These are phyloP conservation scores for Oncorhynchus masou DNA, from an alignment of 2,113 vertebrate species.

Conservation along the genomic window DNA sequence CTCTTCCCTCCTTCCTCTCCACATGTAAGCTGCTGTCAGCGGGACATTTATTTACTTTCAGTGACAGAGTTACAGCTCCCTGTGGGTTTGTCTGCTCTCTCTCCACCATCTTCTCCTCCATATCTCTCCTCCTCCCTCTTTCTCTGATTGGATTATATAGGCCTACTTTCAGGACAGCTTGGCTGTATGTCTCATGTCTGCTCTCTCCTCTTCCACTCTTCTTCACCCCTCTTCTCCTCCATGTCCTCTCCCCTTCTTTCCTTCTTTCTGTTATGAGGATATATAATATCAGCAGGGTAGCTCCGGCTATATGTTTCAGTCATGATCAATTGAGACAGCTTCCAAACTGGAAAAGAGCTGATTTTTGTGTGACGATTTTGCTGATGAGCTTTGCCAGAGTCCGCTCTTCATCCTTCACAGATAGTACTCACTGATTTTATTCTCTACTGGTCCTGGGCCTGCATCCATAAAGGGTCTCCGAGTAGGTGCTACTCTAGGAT, in stretches of 20 bases:
- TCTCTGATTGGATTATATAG: conserved; percentile 3
- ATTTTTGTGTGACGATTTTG: neutral
- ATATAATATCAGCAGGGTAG: neutral
- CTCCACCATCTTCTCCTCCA: neutral
- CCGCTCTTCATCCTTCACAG: neutral
- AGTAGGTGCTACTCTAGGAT: no score
- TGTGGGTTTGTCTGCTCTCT: conserved; percentile 5
- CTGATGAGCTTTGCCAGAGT: neutral
- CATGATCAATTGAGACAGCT: neutral
- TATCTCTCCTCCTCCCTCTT: neutral
- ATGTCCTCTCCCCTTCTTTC: neutral
- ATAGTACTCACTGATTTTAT: conserved; percentile 11
- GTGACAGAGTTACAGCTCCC: conserved; percentile 23
- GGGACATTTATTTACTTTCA: conserved; percentile 28
- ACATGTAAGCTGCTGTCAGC: conserved; percentile 8
- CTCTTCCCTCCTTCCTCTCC: neutral
- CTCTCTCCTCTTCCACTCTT: neutral
- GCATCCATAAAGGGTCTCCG: no score
- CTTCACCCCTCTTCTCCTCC: neutral
- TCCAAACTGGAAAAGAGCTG: neutral
- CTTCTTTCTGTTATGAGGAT: neutral
- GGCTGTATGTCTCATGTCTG: neutral
- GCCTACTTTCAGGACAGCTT: conserved; percentile 4
- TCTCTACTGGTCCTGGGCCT: neutral
- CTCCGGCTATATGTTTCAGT: no score